A percentile compares a stretch with the other conserved stretches of the same genome.
These are phyloP conservation scores for Drosophila sechellia DNA, from an alignment of 1,140 invertebrate genomes.

Conservation along the genomic window DNA sequence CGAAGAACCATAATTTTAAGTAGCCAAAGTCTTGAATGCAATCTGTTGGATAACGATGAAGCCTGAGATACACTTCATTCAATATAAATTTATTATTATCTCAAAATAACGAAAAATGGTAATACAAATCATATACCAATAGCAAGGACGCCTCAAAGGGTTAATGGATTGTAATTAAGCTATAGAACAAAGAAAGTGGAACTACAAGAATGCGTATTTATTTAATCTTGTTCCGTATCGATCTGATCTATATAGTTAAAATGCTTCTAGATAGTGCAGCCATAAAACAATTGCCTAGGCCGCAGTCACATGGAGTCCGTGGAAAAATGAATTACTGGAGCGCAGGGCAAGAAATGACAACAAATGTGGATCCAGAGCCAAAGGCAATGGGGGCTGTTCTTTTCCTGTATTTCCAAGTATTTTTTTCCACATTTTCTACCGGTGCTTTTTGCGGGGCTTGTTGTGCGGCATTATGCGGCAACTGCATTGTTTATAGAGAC, in stretches of 20 bases:
- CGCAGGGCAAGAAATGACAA: constrained; percentile 54
- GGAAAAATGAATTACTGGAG: constrained; percentile 53
- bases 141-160: not conserved
- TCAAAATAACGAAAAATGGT: not conserved
- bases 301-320: constrained; percentile 18
- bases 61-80: not conserved
- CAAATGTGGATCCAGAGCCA: constrained; percentile 41
- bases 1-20: not conserved
- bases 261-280: constrained; percentile 12
- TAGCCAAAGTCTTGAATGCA: not conserved
- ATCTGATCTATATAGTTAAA: too few species aligned
- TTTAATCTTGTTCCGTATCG: too few species aligned
- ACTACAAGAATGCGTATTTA: too few species aligned
- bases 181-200: too few species aligned
- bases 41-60: not conserved
- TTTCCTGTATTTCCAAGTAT: constrained; percentile 13
- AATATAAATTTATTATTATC: too few species aligned
- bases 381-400: constrained; percentile 36
- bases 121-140: not conserved
- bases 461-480: constrained; percentile 69
- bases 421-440: constrained; percentile 18
- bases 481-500: constrained; percentile 71
- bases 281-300: constrained; percentile 39
- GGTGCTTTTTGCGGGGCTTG: constrained; percentile 36
- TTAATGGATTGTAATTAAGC: too few species aligned